phyloP scores from a whole-genome alignment of 2,888 invertebrate species.

The Drosophila antonietae region DNA sequence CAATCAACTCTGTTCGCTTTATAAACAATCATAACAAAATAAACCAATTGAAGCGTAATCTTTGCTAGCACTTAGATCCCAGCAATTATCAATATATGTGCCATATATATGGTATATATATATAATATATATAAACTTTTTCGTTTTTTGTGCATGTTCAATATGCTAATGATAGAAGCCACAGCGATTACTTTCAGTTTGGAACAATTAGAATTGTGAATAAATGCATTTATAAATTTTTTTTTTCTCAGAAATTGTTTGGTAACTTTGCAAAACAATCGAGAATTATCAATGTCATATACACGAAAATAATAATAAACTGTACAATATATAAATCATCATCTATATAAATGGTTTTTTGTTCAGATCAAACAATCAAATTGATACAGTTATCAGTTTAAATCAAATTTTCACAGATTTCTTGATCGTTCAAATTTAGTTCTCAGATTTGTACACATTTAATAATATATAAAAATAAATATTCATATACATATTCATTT shows the following conservation, averaged over 20 bases:
- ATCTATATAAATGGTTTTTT: background rate
- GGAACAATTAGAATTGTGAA: background rate
- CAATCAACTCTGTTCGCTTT: background rate
- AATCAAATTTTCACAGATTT: background rate
- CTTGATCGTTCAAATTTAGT: too few relatives aligned
- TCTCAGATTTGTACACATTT: too few relatives aligned
- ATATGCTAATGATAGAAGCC: slow-evolving; percentile 33
- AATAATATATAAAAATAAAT: too few relatives aligned
- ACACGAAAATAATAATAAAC: too few relatives aligned
- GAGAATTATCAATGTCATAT: background rate
- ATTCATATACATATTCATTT: background rate
- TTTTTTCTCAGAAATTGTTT: background rate
- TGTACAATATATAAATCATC: background rate
- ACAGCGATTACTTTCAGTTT: background rate
- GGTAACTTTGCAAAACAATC: background rate
- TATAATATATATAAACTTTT: background rate
- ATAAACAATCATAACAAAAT: too few relatives aligned
- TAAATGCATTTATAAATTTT: background rate
- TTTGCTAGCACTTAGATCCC: slow-evolving; percentile 1
- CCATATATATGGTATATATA: background rate
- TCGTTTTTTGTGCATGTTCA: background rate
- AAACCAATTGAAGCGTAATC: slow-evolving; percentile 29
- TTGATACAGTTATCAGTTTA: background rate
- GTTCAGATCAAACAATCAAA: background rate
- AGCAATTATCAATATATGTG: slow-evolving; percentile 31